Percentiles rank a stretch among this genome's conserved stretches.
Conservation (phyloP, 2,888 invertebrate species). For the Limnephilus lunatus region DNA sequence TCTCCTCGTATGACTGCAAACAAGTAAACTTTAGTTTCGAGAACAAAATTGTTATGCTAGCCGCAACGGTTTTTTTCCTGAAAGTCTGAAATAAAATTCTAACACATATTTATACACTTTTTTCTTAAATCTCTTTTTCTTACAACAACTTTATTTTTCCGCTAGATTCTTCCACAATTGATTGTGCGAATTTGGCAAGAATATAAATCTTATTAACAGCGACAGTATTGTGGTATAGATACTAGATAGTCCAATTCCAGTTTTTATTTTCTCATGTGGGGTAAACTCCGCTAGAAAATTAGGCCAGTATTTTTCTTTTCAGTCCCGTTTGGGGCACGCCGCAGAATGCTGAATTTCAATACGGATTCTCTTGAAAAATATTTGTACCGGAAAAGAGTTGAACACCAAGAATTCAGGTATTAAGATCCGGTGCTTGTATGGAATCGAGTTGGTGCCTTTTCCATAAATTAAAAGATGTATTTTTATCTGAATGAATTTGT, state of each 20-base stretch:
- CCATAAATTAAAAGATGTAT: no score
- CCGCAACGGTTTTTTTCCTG: neutral
- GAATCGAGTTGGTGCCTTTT: neutral
- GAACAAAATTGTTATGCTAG: neutral
- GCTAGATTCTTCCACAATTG: conserved; percentile 36
- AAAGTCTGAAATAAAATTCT: neutral
- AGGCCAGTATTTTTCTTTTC: neutral
- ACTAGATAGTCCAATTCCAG: conserved; percentile 19
- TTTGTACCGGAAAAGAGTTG: neutral
- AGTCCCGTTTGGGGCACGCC: neutral
- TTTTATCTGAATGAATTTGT: neutral
- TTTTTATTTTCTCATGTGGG: neutral
- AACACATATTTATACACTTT: conserved; percentile 4
- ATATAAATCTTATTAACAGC: conserved; percentile 39
- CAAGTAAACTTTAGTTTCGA: neutral
- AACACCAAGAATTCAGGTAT: neutral
- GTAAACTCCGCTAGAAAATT: neutral
- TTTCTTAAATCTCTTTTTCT: conserved; percentile 30
- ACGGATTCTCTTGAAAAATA: neutral
- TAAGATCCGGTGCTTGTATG: neutral
- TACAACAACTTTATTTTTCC: conserved; percentile 21
- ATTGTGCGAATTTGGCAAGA: conserved; percentile 48
- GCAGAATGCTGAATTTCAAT: neutral
- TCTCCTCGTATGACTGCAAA: neutral
- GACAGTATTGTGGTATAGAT: conserved; percentile 10